phyloP scores from a whole-genome alignment of 2,113 vertebrate species.

The Carlito syrichta region DNA sequence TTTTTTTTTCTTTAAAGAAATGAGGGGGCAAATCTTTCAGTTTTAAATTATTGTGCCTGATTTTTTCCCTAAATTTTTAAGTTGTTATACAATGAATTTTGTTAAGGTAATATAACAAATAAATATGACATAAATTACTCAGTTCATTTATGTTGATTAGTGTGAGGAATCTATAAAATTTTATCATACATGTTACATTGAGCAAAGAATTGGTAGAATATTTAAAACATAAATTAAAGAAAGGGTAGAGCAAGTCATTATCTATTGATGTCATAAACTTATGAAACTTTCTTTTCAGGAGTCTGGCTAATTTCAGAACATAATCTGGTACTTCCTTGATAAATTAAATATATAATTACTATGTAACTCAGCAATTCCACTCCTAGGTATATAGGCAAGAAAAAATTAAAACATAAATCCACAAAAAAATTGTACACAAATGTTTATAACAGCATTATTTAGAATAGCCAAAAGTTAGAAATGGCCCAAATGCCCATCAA shows the following conservation, averaged over 20 bases:
- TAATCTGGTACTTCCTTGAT: neutral
- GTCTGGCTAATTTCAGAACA: neutral
- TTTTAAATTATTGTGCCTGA: neutral
- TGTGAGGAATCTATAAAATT: neutral
- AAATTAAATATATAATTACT: neutral
- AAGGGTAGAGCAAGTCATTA: neutral
- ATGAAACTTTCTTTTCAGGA: neutral
- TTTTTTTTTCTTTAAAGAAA: neutral
- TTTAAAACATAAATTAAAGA: neutral
- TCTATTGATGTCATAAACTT: neutral
- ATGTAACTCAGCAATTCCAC: neutral
- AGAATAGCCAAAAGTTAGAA: neutral
- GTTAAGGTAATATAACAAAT: neutral
- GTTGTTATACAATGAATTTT: neutral
- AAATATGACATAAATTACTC: neutral
- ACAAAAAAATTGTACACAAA: neutral
- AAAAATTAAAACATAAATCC: neutral
- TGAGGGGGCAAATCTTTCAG: neutral
- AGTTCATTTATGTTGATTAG: neutral
- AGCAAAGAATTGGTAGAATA: neutral
- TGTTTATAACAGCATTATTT: neutral
- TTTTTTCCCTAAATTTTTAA: neutral
- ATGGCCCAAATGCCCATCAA: neutral
- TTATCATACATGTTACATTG: neutral
- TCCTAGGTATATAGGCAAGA: neutral